phyloP scores from a whole-genome alignment of 1,140 invertebrate species.

The Chironomus striatipennis region DNA sequence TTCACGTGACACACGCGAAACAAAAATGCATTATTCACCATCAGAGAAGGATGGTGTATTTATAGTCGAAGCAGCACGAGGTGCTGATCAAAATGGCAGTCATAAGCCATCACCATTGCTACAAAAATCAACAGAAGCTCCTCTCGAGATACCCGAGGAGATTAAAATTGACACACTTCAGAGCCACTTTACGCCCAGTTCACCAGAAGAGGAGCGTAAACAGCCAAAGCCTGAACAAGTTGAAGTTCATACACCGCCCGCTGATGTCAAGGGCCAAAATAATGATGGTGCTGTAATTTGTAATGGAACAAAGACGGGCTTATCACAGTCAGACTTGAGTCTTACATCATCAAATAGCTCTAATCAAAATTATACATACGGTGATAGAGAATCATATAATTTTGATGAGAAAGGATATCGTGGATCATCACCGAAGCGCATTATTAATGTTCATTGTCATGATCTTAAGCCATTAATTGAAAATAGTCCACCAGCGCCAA shows the following conservation, averaged over 20 bases:
- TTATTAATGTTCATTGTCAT: neutral
- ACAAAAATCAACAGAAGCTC: slow-evolving; percentile 37
- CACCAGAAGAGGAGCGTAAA: slow-evolving; percentile 33
- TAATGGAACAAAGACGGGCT: slow-evolving; percentile 52
- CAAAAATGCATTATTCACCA: slow-evolving; percentile 57
- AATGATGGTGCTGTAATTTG: neutral
- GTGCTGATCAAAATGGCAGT: slow-evolving; percentile 33
- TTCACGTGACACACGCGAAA: slow-evolving; percentile 53
- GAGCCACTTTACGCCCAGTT: slow-evolving; percentile 11
- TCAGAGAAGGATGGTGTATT: slow-evolving; percentile 65
- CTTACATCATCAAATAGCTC: slow-evolving; percentile 57
- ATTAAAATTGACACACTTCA: slow-evolving; percentile 26
- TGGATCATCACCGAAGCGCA: slow-evolving; percentile 29
- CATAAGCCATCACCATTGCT: slow-evolving; percentile 6
- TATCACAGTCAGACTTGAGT: slow-evolving; percentile 67
- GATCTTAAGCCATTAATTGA: slow-evolving; percentile 13
- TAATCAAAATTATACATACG: slow-evolving; percentile 64
- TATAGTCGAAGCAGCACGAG: slow-evolving; percentile 56
- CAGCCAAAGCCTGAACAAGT: neutral
- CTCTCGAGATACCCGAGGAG: slow-evolving; percentile 40
- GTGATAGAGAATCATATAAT: slow-evolving; percentile 66
- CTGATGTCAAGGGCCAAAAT: slow-evolving; percentile 2
- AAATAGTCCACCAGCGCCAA: slow-evolving; percentile 39
- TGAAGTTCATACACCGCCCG: neutral
- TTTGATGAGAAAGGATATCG: slow-evolving; percentile 58